Conservation (phyloP, 2,888 invertebrate genomes). For the Plagodis pulveraria region DNA sequence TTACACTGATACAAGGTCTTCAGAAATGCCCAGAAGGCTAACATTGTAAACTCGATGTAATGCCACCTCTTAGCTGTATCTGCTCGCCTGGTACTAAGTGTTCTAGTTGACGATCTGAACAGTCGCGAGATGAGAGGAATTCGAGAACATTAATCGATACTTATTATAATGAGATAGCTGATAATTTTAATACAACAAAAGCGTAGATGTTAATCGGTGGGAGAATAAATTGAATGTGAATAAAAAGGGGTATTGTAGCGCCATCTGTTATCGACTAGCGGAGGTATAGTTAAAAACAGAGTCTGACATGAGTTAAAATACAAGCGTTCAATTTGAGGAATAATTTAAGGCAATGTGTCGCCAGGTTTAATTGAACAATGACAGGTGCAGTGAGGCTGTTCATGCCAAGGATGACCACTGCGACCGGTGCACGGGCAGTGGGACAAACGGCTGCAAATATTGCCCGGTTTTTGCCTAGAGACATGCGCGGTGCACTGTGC, state of each 20-base stretch:
- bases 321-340: slow-evolving; percentile 59
- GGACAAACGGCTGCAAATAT: slow-evolving; percentile 66
- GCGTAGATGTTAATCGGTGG: slow-evolving; percentile 7
- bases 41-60: slow-evolving; percentile 41
- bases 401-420: slow-evolving; percentile 76
- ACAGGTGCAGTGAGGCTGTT: slow-evolving; percentile 70
- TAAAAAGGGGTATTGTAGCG: slow-evolving; percentile 43
- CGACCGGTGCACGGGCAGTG: slow-evolving; percentile 57
- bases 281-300: slow-evolving; percentile 38
- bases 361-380: slow-evolving; percentile 75
- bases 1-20: slow-evolving; percentile 57
- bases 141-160: slow-evolving; percentile 45
- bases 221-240: slow-evolving; percentile 5
- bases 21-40: slow-evolving; percentile 53
- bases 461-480: slow-evolving; percentile 61
- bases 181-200: slow-evolving; percentile 28
- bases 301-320: slow-evolving; percentile 25
- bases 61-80: slow-evolving; percentile 48
- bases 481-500: slow-evolving; percentile 50
- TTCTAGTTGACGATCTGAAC: slow-evolving; percentile 83
- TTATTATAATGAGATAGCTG: slow-evolving; percentile 39
- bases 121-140: slow-evolving; percentile 65
- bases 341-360: slow-evolving; percentile 77
- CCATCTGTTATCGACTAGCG: slow-evolving; percentile 75
- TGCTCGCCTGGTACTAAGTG: slow-evolving; percentile 74